A percentile compares a stretch with the other conserved stretches of the same genome.
These are phyloP conservation scores for Mizuhopecten yessoensis DNA, from an alignment of 1,140 invertebrate genomes.

Conservation along the genomic window DNA sequence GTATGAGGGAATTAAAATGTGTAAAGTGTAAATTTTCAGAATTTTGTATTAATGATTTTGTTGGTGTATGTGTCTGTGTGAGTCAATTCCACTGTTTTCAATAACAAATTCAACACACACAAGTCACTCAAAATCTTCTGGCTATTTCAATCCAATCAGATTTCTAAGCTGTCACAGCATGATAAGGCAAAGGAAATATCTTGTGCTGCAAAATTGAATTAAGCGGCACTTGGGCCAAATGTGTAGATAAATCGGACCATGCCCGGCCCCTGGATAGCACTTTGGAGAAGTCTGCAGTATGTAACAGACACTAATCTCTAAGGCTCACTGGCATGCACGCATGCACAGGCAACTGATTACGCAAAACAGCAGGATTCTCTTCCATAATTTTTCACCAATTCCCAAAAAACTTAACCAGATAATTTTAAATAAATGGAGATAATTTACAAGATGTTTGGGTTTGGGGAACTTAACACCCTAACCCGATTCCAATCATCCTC, in stretches of 20 bases:
- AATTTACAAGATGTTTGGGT: conserved; percentile 23
- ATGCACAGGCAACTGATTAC: conserved; percentile 31
- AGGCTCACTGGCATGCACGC: conserved; percentile 36
- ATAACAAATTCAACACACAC: neutral
- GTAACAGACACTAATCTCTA: conserved; percentile 19
- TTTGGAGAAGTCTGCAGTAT: conserved; percentile 17
- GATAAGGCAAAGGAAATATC: conserved; percentile 14
- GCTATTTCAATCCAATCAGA: conserved; percentile 33
- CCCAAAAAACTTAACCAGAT: conserved; percentile 27
- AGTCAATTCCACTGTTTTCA: neutral
- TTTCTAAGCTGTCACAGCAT: conserved; percentile 38
- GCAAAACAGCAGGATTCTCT: conserved; percentile 9
- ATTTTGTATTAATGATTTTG: neutral
- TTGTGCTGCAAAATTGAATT: neutral
- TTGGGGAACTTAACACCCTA: conserved; percentile 31
- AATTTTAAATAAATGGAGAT: conserved; percentile 20
- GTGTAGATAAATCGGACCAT: conserved; percentile 25
- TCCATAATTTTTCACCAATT: conserved; percentile 33
- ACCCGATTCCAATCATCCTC: neutral
- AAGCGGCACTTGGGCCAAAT: conserved; percentile 31
- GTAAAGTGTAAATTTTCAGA: neutral
- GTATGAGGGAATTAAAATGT: too few relatives aligned
- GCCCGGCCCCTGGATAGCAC: conserved; percentile 5
- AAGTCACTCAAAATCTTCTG: conserved; percentile 11
- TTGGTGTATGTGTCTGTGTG: neutral